These are phyloP conservation scores for Autographa gamma DNA, from an alignment of 2,888 invertebrate genomes.

Conservation along the genomic window DNA sequence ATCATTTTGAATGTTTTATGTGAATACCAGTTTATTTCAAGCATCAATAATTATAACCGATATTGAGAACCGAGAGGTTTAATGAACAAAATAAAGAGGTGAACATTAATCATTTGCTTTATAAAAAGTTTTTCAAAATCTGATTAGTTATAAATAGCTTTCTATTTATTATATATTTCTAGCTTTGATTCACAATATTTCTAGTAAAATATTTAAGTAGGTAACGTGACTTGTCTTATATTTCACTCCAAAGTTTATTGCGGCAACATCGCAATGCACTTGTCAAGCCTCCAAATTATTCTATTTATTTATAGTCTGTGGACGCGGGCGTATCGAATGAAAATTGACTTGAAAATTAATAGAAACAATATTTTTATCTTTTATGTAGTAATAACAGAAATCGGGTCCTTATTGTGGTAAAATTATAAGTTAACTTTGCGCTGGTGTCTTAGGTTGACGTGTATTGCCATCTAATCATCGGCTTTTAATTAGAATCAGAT, in stretches of 20 bases:
- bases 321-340: slow-evolving; percentile 71
- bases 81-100: too few species aligned
- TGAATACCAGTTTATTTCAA: too few species aligned
- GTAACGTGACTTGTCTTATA: too few species aligned
- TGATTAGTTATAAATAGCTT: too few species aligned
- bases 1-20: too few species aligned
- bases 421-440: slow-evolving; percentile 14
- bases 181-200: too few species aligned
- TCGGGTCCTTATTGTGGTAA: slow-evolving; percentile 3
- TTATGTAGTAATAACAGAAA: slow-evolving; percentile 16
- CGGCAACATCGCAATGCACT: slow-evolving; percentile 22
- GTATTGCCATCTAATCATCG: slow-evolving; percentile 8
- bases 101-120: too few species aligned
- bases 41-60: too few species aligned
- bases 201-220: too few species aligned
- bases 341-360: slow-evolving; percentile 38
- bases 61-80: too few species aligned
- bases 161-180: too few species aligned
- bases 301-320: slow-evolving; percentile 57
- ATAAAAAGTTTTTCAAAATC: too few species aligned
- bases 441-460: slow-evolving; percentile 5
- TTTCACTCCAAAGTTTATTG: not conserved
- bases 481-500: slow-evolving; percentile 16
- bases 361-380: slow-evolving; percentile 27
- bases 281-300: slow-evolving; percentile 27